Base-by-base conservation (phyloP, 2,797 vertebrate species). In the Sebastes taczanowskii region DNA sequence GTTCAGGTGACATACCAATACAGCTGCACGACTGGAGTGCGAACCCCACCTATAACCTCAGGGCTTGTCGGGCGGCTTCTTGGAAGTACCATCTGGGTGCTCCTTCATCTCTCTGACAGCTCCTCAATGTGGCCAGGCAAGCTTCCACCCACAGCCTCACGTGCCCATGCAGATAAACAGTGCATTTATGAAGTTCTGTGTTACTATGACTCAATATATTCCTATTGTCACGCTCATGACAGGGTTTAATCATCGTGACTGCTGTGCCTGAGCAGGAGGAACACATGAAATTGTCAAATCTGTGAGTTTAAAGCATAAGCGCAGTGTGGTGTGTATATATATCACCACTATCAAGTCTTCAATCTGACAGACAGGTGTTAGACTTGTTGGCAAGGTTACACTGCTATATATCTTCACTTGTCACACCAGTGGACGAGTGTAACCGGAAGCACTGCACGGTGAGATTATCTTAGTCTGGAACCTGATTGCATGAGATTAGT, bases 331-430 rank as follows among this genome's bases (percentile, higher is more conserved):
- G 23, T 75, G 80, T 86, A 66, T 34, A 27, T 91, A 89, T 88
- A 74, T 86, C 49, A 79, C 30, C 46, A 13, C 80, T 93, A 94
- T 95, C 93, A 89, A 75, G 67, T 16, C 81, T 68, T 83, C 82
- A 83, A 95, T 96, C 95, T 96, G 94, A 94, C 95, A 96, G 88
- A 92, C 96, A 96, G 96, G 96, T 96, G 96, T 92, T 95, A 93
- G 82, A 92, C 80, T 88, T 86, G 89, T 89, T 91, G 85, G 88
- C 88, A 88, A 70, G 80, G 77, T 78, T 82, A 84, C 64, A 55
- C 77, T 67, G 83, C 67, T 87, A 90, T 95, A 88, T 75, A 86
- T 95, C 90, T 85, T 86, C 46, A 67, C 84, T 77, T 94, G 92
- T 94, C 91, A 94, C 66, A 71, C 76, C 66, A 38, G 42, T 53